Evolutionary conservation across 2,888 invertebrate species (phyloP).

Genomic region (Adela reaumurella): DNA sequence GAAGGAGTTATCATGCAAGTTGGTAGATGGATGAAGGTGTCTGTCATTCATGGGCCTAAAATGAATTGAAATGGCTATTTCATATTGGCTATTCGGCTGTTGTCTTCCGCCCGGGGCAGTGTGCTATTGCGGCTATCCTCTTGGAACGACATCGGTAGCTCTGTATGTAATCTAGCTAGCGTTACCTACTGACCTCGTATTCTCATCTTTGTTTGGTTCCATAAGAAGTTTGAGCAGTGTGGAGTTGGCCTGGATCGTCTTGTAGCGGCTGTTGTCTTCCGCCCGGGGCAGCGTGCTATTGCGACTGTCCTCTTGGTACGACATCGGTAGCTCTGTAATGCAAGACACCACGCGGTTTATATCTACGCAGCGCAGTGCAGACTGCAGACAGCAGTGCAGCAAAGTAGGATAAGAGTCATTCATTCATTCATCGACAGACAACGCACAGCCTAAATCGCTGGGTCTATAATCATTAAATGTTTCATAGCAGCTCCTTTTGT

Average conservation of each 20-base stretch:
- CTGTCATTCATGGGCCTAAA: too few relatives aligned
- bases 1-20: too few relatives aligned
- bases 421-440: too few relatives aligned
- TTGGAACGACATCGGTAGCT: background rate
- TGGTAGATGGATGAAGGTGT: too few relatives aligned
- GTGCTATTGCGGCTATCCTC: background rate
- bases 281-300: conserved; percentile 7
- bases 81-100: conserved; percentile 22
- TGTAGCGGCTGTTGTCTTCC: conserved; percentile 50
- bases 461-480: too few relatives aligned
- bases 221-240: conserved; percentile 37
- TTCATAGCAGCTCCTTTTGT: too few relatives aligned
- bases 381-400: too few relatives aligned
- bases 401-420: too few relatives aligned
- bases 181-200: background rate
- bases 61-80: too few relatives aligned
- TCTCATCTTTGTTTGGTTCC: conserved; percentile 1
- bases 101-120: conserved; percentile 29
- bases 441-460: too few relatives aligned
- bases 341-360: too few relatives aligned
- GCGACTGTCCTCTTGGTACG: background rate
- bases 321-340: background rate
- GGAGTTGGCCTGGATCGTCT: conserved; percentile 44
- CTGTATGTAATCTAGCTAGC: background rate
- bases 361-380: too few relatives aligned